These are phyloP conservation scores for Puntigrus tetrazona DNA, from an alignment of 2,113 vertebrate genomes.

Conservation along the genomic window DNA sequence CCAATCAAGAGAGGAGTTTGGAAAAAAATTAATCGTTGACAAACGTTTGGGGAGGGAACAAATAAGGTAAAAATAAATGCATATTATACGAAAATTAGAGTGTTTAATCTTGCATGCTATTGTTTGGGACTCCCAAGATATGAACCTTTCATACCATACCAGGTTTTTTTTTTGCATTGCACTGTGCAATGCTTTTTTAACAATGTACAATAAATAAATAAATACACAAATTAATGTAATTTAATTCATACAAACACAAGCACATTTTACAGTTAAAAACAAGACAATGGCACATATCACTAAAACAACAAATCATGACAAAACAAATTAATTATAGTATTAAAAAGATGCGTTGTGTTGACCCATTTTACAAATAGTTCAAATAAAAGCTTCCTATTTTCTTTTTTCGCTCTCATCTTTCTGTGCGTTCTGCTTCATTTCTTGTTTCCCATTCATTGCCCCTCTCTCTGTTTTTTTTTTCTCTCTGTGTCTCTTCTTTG, in stretches of 20 bases:
- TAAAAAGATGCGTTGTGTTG: neutral
- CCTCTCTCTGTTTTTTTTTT: neutral
- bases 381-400: neutral
- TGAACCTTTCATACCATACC: too few relatives aligned
- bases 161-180: too few relatives aligned
- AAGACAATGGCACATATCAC: neutral
- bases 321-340: neutral
- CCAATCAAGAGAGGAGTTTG: too few relatives aligned
- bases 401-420: neutral
- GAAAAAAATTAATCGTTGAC: too few relatives aligned
- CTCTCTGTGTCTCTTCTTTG: slow-evolving; percentile 41
- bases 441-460: neutral
- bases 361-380: neutral
- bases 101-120: too few relatives aligned
- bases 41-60: too few relatives aligned
- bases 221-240: neutral
- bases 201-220: neutral
- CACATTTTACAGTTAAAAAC: neutral
- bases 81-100: too few relatives aligned
- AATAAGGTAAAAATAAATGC: too few relatives aligned
- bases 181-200: neutral
- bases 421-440: neutral
- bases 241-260: neutral
- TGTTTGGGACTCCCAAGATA: too few relatives aligned
- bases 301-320: neutral